Base-by-base conservation (phyloP, 2,797 vertebrate genomes). In the Alfaro cultratus region DNA sequence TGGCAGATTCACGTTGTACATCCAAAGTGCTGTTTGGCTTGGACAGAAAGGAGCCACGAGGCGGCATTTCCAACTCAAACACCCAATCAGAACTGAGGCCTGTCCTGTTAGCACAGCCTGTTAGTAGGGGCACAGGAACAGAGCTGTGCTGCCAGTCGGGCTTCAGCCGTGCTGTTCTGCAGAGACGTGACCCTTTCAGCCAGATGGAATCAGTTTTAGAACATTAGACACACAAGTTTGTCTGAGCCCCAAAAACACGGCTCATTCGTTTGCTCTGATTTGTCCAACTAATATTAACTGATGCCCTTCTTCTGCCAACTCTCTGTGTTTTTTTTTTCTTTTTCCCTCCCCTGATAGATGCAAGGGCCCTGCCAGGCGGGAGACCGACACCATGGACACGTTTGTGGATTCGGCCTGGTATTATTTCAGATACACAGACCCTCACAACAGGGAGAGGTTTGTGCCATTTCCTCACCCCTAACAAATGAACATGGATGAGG, bases 351-450 rank as follows among this genome's bases (percentile, higher is more conserved):
- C 36, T 82, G 47, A 89, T 88, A 99, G 98, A 92, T 99, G 99
- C 88, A 94, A 95, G 43, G 94, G 96, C 74, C 92, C 96, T 31
- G 98, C 98, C 13, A 94, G 79, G 73, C 96, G 98, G 85, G 98
- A 99, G 92, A 97, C 97, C 0, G 98, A 99, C 90, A 99, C 99
- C 70, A 99, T 99, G 99, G 98, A 99, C 80, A 99, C 98, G 0
- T 99, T 99, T 93, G 98, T 99, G 73, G 99, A 99, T 88, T 99
- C 98, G 0, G 95, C 98, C 9, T 99, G 99, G 98, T 99, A 99
- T 91, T 99, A 97, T 93, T 95, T 99, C 83, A 95, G 98, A 94
- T 99, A 98, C 92, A 97, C 96, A 0, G 99, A 99, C 93, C 97
- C 99, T 64, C 94, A 93, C 83, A 99, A 99, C 81, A 41, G 57